A percentile compares a stretch with the other conserved stretches of the same genome.
Conservation (phyloP, 2,797 vertebrate genomes). For the Ctenosaura bakeri region DNA sequence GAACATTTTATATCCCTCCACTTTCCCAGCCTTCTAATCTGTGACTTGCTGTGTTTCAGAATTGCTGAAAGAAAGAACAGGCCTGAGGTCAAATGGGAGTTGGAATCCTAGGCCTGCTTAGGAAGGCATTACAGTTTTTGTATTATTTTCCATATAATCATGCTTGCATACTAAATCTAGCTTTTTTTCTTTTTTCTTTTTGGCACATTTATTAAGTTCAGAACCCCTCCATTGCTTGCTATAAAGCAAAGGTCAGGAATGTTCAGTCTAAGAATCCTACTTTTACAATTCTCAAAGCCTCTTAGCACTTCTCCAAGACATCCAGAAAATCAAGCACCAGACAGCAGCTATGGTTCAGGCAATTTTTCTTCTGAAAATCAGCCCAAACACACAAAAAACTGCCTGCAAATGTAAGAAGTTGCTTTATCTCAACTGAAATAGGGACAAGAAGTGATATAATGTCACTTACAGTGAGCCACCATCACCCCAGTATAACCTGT, state of each 20-base stretch:
- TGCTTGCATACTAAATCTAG: not conserved
- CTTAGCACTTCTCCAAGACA: too few species aligned
- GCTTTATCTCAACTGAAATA: too few species aligned
- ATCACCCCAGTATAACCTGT: too few species aligned
- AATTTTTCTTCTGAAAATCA: too few species aligned
- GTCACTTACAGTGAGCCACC: too few species aligned
- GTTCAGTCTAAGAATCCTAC: too few species aligned
- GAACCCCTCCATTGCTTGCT: slow-evolving; percentile 24
- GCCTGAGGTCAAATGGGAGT: slow-evolving; percentile 6
- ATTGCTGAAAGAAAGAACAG: slow-evolving; percentile 10
- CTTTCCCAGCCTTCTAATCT: not conserved
- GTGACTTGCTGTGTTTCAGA: slow-evolving; percentile 42
- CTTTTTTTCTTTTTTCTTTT: not conserved
- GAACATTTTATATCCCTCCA: slow-evolving; percentile 42
- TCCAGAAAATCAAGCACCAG: too few species aligned
- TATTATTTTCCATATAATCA: not conserved
- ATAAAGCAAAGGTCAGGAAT: not conserved
- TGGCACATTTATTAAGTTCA: slow-evolving; percentile 16
- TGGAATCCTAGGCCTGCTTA: slow-evolving; percentile 3
- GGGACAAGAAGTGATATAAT: too few species aligned
- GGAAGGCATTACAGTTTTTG: not conserved
- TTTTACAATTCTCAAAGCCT: too few species aligned
- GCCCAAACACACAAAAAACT: too few species aligned
- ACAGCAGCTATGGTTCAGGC: too few species aligned
- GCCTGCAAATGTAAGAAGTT: too few species aligned